Conservation (phyloP, 1,140 invertebrate genomes). For the Apis mellifera region DNA sequence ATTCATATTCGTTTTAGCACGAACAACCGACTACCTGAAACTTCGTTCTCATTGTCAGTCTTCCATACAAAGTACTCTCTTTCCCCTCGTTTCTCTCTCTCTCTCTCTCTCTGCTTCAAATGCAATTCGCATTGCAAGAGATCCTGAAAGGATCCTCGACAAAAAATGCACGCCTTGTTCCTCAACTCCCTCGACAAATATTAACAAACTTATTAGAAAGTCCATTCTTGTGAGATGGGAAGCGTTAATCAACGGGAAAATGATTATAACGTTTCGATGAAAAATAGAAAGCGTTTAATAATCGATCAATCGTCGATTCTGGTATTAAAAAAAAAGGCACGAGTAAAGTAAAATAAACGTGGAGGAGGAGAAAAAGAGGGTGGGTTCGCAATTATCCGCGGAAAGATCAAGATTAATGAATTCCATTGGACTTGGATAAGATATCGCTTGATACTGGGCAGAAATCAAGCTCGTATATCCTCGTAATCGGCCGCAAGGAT, state of each 20-base stretch:
- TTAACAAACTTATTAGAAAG: background rate
- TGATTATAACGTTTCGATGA: background rate
- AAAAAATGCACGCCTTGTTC: background rate
- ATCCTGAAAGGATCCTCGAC: background rate
- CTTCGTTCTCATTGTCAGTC: background rate
- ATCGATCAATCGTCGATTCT: background rate
- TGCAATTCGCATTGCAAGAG: background rate
- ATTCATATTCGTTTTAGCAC: background rate
- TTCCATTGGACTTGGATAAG: conserved; percentile 25
- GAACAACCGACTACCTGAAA: background rate
- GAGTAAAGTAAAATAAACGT: background rate
- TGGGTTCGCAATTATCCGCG: background rate
- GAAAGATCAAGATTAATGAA: conserved; percentile 31
- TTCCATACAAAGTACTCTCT: background rate
- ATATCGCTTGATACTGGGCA: conserved; percentile 21
- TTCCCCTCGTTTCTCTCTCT: background rate
- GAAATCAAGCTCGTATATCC: conserved; percentile 19
- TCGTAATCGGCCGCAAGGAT: conserved; percentile 9
- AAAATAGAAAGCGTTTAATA: background rate
- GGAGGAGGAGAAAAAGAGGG: too few relatives aligned
- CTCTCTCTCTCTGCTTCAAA: background rate
- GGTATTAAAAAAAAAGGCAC: too few relatives aligned
- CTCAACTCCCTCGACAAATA: too few relatives aligned
- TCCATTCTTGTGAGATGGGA: background rate
- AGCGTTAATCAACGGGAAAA: too few relatives aligned